Evolutionary conservation across 2,888 invertebrate species (phyloP), one percentile per base, ranked within the genome.

Genomic region (Chaetogeoica ovagalla): DNA sequence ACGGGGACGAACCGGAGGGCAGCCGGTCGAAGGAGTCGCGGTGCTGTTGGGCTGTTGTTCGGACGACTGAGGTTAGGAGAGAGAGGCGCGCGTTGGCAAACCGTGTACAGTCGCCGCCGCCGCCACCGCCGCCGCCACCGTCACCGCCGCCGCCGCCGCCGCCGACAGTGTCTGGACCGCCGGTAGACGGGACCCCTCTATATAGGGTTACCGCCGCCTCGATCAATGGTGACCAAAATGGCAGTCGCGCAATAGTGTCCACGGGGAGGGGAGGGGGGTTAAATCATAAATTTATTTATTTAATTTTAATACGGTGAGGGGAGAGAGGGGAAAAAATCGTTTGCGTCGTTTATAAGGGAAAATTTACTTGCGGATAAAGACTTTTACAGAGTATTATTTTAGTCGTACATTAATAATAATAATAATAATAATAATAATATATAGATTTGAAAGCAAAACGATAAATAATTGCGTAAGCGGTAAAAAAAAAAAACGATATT

Each of bases 171-270:
- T 79, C 77, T 79, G 77, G 77, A 79, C 77, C 77, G 70, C 30
- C 70, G 55, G 13, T 39, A 79, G 77, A 79, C 77, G 77, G 77
- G 77, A 79, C 77, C 77, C 77, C 77, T 79, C 77, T 79, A 70
- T 79, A 63, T 79, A 70, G 77, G 77, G 77, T 79, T 79, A 79
- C 30, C 30, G 30, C 30, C 30, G 30, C 30, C 30, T 1, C 62
- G 70, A 62, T 70, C 77, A 79, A 55, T 79, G 77, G 77, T 79
- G 77, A 69, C 77, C 77, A 79, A 79, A 79, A 79, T 70, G 62
- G 62, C 37, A 62, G 15, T 13, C 39, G 74, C 62, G 62, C 4
- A 30, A 30, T 30, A 4, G 30, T 30, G 30, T 30, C 30, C 30
- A 1, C 2, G 30, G 30, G 30, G 30, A 4, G 30, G 30, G 30